Conservation (phyloP, 2,888 invertebrate genomes). For the Rhyacophila evoluta region DNA sequence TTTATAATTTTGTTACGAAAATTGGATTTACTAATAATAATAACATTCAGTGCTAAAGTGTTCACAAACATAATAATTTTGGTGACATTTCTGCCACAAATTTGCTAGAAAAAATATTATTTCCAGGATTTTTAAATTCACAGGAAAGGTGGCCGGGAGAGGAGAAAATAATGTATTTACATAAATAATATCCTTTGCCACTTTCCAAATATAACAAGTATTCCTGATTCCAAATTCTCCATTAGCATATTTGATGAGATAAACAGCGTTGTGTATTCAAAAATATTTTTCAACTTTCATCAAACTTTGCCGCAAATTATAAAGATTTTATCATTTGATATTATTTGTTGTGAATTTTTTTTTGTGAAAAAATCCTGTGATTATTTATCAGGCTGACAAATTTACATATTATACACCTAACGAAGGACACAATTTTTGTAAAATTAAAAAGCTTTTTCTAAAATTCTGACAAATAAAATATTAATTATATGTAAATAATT, state of each 20-base stretch:
- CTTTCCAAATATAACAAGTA: not conserved
- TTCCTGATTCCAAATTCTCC: slow-evolving; percentile 13
- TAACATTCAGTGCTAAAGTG: too few relatives aligned
- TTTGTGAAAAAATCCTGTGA: not conserved
- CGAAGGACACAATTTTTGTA: not conserved
- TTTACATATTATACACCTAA: slow-evolving; percentile 1
- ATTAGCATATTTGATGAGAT: slow-evolving; percentile 24
- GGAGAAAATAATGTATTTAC: not conserved
- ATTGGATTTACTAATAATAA: too few relatives aligned
- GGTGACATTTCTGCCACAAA: not conserved
- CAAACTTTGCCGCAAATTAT: slow-evolving; percentile 8
- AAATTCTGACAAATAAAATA: not conserved
- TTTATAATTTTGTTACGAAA: too few relatives aligned
- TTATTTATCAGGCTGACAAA: not conserved
- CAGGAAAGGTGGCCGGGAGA: not conserved
- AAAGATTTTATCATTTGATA: slow-evolving; percentile 13
- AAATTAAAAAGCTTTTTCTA: not conserved
- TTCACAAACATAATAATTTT: not conserved
- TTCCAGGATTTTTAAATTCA: not conserved
- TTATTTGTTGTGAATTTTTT: slow-evolving; percentile 12
- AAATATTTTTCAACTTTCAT: slow-evolving; percentile 14
- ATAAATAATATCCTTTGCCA: slow-evolving; percentile 22
- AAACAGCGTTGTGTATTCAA: slow-evolving; percentile 2
- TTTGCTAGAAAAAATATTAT: not conserved
- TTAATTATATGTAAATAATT: too few relatives aligned